Percentiles rank a stretch among this genome's conserved stretches.
phyloP scores from a whole-genome alignment of 2,113 vertebrate genomes.

The Takifugu flavidus region DNA sequence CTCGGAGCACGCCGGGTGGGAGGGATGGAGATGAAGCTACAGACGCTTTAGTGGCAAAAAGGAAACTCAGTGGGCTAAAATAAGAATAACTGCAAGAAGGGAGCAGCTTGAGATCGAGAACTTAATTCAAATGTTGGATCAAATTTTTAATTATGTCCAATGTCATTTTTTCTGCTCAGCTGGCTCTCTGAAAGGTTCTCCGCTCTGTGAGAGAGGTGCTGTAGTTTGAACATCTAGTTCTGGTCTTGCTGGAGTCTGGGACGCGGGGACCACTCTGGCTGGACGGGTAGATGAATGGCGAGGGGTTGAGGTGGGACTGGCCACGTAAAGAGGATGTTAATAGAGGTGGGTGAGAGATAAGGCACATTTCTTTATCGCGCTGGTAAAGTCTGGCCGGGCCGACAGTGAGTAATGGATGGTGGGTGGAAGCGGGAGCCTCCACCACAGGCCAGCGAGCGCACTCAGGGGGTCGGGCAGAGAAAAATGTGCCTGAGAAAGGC shows the following conservation, averaged over 20 bases:
- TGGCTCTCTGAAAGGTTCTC: too few species aligned
- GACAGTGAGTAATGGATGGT: slow-evolving; percentile 79
- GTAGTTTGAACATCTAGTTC: too few species aligned
- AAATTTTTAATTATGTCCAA: too few species aligned
- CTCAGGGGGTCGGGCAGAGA: slow-evolving; percentile 78
- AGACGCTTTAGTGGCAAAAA: background rate
- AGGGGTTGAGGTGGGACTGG: slow-evolving; percentile 23
- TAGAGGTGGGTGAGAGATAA: slow-evolving; percentile 68
- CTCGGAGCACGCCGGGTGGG: slow-evolving; percentile 8
- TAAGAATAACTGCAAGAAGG: too few species aligned
- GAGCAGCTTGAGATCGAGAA: too few species aligned
- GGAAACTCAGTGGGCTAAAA: background rate
- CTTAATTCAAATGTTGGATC: too few species aligned
- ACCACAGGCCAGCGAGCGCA: background rate
- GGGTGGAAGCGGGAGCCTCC: slow-evolving; percentile 50
- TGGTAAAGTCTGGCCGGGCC: slow-evolving; percentile 55
- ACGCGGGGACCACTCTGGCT: slow-evolving; percentile 2
- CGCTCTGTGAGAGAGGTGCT: too few species aligned
- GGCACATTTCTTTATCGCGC: slow-evolving; percentile 77
- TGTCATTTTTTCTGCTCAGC: too few species aligned
- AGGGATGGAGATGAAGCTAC: slow-evolving; percentile 6
- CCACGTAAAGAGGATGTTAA: slow-evolving; percentile 78
- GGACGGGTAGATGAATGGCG: slow-evolving; percentile 29
- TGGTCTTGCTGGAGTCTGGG: background rate
- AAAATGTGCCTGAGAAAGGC: slow-evolving; percentile 67